Evolutionary conservation across 2,113 vertebrate species (phyloP), one percentile per base, ranked within the genome.

Genomic region (Eleginops maclovinus): DNA sequence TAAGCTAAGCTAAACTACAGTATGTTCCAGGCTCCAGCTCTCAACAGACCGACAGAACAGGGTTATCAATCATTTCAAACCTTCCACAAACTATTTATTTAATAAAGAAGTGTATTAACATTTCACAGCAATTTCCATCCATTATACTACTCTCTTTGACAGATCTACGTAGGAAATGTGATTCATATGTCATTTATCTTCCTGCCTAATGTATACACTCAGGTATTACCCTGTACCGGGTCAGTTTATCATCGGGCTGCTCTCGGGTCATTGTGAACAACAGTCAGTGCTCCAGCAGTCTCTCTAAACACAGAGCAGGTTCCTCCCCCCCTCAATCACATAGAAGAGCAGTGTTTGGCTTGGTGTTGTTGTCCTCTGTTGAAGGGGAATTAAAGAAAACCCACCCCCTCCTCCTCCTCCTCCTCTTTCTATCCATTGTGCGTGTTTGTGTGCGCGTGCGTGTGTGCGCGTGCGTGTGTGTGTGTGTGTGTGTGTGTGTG

Each of bases 371-470:
- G 67, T 82, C 26, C 60, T 72, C 46, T 36, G 67, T 71, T 82
- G 46, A 67, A 88, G 69, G 74, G 72, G 72, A 88, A 83, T 86
- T 80, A 87, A 79, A 53, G 63, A 56, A 75, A 87, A 62, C 64
- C 36, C 55, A 47, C 49, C 70, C 66, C 84, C 75, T 63, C 69
- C 83, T 81, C 77, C 60, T 79, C 49, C 70, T 63, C 84, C 75
- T 63, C 69, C 83, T 81, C 77, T 63, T 79, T 63, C 13, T 1
- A 71, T 56, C 64, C 22, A 76, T 58, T 79, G 81, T 81, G 65
- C 36, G 55, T 75, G 24, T n/a, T n/a, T n/a, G n/a, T n/a, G n/a
- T n/a, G n/a, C n/a, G n/a, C n/a, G n/a, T n/a, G n/a, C n/a, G n/a
- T n/a, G n/a, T n/a, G n/a, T n/a, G n/a, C n/a, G n/a, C n/a, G 62